A percentile compares a stretch with the other conserved stretches of the same genome.
These are phyloP conservation scores for Lophius americanus DNA, from an alignment of 2,797 vertebrate genomes.

Conservation along the genomic window DNA sequence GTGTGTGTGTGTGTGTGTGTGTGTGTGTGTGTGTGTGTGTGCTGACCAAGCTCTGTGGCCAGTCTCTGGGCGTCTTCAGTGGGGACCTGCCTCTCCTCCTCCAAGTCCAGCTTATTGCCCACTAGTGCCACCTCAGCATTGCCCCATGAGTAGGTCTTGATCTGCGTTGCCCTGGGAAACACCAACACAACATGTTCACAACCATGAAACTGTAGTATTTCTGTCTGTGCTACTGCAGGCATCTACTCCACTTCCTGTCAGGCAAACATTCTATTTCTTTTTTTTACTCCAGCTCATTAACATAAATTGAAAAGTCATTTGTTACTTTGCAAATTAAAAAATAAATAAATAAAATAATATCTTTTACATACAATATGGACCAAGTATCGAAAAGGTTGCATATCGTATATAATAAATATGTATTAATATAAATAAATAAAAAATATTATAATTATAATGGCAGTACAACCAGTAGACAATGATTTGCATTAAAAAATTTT, in stretches of 20 bases:
- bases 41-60: slow-evolving; percentile 86
- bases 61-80: slow-evolving; percentile 84
- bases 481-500: too few relatives aligned
- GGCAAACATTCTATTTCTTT: background rate
- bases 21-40: background rate
- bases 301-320: too few relatives aligned
- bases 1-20: background rate
- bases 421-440: too few relatives aligned
- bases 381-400: too few relatives aligned
- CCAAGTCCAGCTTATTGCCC: slow-evolving; percentile 91
- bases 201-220: background rate
- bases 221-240: background rate
- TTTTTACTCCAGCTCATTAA: too few relatives aligned
- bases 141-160: slow-evolving; percentile 95
- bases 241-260: background rate
- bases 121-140: slow-evolving; percentile 91
- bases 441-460: too few relatives aligned
- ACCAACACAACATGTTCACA: slow-evolving; percentile 18
- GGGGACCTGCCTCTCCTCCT: slow-evolving; percentile 88
- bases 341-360: too few relatives aligned
- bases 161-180: slow-evolving; percentile 89
- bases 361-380: too few relatives aligned
- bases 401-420: too few relatives aligned
- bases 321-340: too few relatives aligned
- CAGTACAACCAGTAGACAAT: too few relatives aligned